Base-by-base conservation (phyloP, 1,140 invertebrate species). In the Drosophila murphyi region DNA sequence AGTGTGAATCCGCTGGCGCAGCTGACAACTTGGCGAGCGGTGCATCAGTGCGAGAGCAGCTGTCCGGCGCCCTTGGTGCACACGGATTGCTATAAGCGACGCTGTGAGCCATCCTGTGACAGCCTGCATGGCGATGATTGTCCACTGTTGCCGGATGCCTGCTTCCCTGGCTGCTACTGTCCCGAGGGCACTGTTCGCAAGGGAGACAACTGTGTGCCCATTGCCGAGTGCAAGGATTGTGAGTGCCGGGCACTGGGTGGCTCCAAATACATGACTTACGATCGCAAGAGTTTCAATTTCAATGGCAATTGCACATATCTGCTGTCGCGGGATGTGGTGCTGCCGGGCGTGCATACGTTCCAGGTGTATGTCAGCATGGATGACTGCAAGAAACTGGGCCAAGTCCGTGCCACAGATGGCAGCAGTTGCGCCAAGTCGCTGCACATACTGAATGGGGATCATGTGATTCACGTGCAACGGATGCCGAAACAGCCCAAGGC, bases 141-240 rank as follows among this genome's bases (percentile, higher is more conserved):
- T 80, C 94, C 96, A 0, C 74, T 93, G 29, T 93, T 95, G 45
- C 93, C 94, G 0, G 94, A 95, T 7, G 93, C 94, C 8, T 97
- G 97, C 89, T 96, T 96, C 89, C 94, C 96, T 1, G 97, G 97
- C 39, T 97, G 97, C 92, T 97, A 96, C 92, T 97, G 97, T 85
- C 96, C 96, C 1, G 95, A 96, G 48, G 96, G 96, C 50, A 94
- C 94, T 28, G 95, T 97, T 0, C 93, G 96, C 1, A 94, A 95
- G 78, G 95, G 94, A 5, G 94, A 96, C 5, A 91, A 93, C 4
- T 97, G 97, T 79, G 93, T 97, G 1, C 93, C 94, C 51, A 95
- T 96, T 0, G 93, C 94, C 0, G 95, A 95, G 35, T 97, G 97
- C 81, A 93, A 95, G 59, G 96, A 97, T 90, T 97, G 97, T 94